phyloP scores from a whole-genome alignment of 1,140 invertebrate species.

The Brachionus asplanchnoidis region DNA sequence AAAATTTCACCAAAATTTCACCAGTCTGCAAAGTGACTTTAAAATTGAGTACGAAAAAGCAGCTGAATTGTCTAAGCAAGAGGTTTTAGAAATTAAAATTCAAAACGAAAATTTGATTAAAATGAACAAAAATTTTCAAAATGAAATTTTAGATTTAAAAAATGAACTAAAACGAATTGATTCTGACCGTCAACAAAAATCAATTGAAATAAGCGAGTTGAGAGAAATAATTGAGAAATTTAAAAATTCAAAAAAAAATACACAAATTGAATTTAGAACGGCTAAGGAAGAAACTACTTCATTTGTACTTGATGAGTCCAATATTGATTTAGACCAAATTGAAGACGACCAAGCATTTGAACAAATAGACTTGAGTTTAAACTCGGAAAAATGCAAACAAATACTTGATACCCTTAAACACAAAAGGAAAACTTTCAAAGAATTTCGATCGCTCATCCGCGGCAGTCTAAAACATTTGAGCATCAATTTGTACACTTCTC shows the following conservation, averaged over 20 bases:
- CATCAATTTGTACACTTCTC: conserved; percentile 7
- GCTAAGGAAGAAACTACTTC: not conserved
- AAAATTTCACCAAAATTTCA: not conserved
- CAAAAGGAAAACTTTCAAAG: conserved; percentile 1
- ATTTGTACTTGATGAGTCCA: not conserved
- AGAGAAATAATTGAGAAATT: not conserved
- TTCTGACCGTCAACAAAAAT: not conserved
- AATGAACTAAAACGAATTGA: not conserved
- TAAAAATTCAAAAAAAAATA: not conserved
- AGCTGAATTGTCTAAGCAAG: not conserved
- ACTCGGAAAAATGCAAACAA: not conserved
- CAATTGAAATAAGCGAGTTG: not conserved
- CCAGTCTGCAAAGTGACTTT: not conserved
- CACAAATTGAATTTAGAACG: not conserved
- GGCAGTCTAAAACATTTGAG: conserved; percentile 11
- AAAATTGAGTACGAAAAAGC: not conserved
- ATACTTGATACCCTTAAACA: not conserved
- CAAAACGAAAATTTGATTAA: conserved; percentile 18
- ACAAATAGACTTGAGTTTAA: not conserved
- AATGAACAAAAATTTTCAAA: not conserved
- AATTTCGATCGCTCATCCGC: not conserved
- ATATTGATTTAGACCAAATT: not conserved
- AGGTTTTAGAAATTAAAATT: not conserved
- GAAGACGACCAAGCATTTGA: not conserved
- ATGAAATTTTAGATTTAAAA: not conserved